These are phyloP conservation scores for Helleia helle DNA, from an alignment of 2,888 invertebrate genomes.

Conservation along the genomic window DNA sequence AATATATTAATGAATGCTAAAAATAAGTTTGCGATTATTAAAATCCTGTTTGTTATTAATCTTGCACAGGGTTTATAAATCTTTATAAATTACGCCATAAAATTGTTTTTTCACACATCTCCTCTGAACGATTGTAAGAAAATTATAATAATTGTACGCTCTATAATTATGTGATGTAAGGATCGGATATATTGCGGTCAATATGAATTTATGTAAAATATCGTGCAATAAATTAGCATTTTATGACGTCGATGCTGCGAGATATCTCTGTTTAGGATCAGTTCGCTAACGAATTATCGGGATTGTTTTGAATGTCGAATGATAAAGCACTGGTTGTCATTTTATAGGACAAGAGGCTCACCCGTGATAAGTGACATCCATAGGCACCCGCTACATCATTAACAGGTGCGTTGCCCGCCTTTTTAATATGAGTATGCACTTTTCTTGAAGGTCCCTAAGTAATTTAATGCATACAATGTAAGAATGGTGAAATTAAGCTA, in stretches of 20 bases:
- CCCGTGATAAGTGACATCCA: too few relatives aligned
- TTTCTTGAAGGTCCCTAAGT: too few relatives aligned
- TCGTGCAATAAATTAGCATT: conserved; percentile 70
- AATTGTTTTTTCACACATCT: conserved; percentile 70
- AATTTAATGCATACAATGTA: too few relatives aligned
- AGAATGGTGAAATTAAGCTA: too few relatives aligned
- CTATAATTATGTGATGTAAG: conserved; percentile 67
- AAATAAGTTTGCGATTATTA: background rate
- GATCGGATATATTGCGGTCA: conserved; percentile 56
- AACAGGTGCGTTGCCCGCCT: too few relatives aligned
- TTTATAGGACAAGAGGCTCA: too few relatives aligned
- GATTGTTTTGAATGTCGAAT: conserved; percentile 10
- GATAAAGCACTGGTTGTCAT: conserved; percentile 18
- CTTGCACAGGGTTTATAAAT: conserved; percentile 49
- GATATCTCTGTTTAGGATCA: conserved; percentile 57
- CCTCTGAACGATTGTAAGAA: conserved; percentile 65
- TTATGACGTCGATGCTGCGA: conserved; percentile 54
- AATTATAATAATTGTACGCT: conserved; percentile 70
- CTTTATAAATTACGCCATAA: conserved; percentile 49
- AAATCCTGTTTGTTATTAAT: conserved; percentile 32
- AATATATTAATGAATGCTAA: too few relatives aligned
- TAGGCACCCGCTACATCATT: too few relatives aligned
- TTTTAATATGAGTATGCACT: too few relatives aligned
- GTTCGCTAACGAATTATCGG: conserved; percentile 13
- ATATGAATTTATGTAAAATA: conserved; percentile 71